Evolutionary conservation across 2,113 vertebrate species (phyloP).

Genomic region (Ginglymostoma cirratum): DNA sequence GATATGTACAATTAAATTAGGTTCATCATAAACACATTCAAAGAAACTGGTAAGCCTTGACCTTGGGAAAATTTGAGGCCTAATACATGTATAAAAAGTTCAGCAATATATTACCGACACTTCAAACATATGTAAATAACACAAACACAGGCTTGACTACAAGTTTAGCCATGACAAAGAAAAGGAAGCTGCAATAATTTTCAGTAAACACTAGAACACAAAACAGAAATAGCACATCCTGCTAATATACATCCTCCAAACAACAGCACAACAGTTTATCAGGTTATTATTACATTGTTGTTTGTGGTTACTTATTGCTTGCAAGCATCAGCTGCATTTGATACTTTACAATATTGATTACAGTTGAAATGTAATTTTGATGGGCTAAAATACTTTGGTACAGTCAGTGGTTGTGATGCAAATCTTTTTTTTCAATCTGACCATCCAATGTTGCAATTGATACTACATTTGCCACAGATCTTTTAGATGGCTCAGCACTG

Average conservation of each 20-base stretch:
- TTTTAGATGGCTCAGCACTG: too few relatives aligned
- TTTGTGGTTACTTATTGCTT: neutral
- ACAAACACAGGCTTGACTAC: neutral
- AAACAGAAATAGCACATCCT: neutral
- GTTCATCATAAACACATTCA: neutral
- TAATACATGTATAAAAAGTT: too few relatives aligned
- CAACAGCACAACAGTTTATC: neutral
- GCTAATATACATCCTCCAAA: neutral
- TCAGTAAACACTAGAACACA: neutral
- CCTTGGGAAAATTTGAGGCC: neutral
- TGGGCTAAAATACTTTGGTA: neutral
- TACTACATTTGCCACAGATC: too few relatives aligned
- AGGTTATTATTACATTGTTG: neutral
- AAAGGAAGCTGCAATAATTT: neutral
- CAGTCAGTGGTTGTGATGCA: neutral
- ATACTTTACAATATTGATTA: neutral
- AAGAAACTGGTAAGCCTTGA: neutral
- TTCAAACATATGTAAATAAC: neutral
- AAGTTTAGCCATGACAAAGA: neutral
- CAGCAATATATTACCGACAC: neutral
- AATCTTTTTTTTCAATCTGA: too few relatives aligned
- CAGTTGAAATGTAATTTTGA: neutral
- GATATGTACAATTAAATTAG: neutral
- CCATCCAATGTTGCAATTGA: neutral
- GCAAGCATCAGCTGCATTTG: neutral